These are phyloP conservation scores for Drosophila lacicola DNA, from an alignment of 2,888 invertebrate species.

Conservation along the genomic window DNA sequence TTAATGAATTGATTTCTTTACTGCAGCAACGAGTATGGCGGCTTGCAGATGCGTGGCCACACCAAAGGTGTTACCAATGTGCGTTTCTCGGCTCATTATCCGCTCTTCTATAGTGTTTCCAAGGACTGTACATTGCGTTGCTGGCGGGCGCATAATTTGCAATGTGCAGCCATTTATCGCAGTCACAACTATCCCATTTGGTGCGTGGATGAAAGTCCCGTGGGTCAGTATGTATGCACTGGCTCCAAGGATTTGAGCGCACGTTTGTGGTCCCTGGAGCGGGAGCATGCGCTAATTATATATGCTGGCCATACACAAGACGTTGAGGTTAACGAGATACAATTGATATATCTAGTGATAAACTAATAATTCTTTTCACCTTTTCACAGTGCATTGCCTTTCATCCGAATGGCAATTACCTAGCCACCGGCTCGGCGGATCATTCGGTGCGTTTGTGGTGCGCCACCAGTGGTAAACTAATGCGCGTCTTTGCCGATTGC, in stretches of 20 bases:
- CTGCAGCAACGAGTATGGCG: constrained; percentile 85
- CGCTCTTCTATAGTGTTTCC: constrained; percentile 89
- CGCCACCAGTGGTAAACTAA: constrained; percentile 92
- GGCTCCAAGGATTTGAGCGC: constrained; percentile 95
- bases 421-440: constrained; percentile 96
- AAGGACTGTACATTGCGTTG: constrained; percentile 92
- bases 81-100: constrained; percentile 86
- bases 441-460: constrained; percentile 95
- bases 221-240: constrained; percentile 93
- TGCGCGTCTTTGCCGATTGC: constrained; percentile 92
- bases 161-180: constrained; percentile 88
- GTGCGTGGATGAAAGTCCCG: constrained; percentile 91
- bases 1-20: background rate
- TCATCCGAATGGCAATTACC: constrained; percentile 95
- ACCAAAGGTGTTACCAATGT: constrained; percentile 89
- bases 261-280: constrained; percentile 92
- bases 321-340: constrained; percentile 89
- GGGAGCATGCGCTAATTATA: constrained; percentile 92
- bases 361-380: background rate
- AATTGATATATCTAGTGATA: background rate
- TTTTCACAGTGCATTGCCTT: constrained; percentile 87
- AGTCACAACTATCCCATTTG: constrained; percentile 96
- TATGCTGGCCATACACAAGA: constrained; percentile 95
- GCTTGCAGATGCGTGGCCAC: constrained; percentile 90
- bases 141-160: constrained; percentile 89